Evolutionary conservation across 1,140 invertebrate genomes (phyloP), one percentile per base, ranked within the genome.

Genomic region (Ceratina calcarata): DNA sequence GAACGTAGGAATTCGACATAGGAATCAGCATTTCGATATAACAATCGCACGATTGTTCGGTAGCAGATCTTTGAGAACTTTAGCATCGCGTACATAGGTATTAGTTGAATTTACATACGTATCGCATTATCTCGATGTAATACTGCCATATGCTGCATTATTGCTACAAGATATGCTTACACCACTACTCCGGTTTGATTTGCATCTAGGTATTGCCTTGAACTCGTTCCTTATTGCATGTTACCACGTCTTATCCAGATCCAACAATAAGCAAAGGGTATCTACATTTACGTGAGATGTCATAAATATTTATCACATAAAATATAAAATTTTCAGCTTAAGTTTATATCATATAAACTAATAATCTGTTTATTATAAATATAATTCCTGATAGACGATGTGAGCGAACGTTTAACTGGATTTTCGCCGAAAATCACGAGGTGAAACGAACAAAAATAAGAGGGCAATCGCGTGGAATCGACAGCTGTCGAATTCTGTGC

Each of bases 81-180:
- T 70, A 61, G 45, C 18, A 8, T 24, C 24, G 45, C 60, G 75
- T 70, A 77, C 22, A 60, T 53, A 70, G 58, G 57, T 61, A 78
- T 53, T 71, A 78, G 24, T 62, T 37, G 75, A 49, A 78, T 78
- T 78, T 78, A 78, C 75, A 78, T 71, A 57, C 75, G 67, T 78
- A 70, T n/a, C 57, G 57, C 58, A 78, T 78, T 78, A 78, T 78
- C 75, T 71, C 67, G 67, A 62, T 49, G 67, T 78, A 70, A 78
- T 78, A 24, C 45, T n/a, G 49, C 67, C 75, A 78, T 78, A 78
- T 78, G 75, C 45, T 22, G 75, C 58, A 61, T 78, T 78, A 78
- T 78, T 78, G 60, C 66, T 62, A 71, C 75, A 78, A 70, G 67
- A 78, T 78, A 78, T 37, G 64, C 53, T 76, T 55, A 55, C 64